phyloP scores from a whole-genome alignment of 2,797 vertebrate species.

The Apogon talboti region DNA sequence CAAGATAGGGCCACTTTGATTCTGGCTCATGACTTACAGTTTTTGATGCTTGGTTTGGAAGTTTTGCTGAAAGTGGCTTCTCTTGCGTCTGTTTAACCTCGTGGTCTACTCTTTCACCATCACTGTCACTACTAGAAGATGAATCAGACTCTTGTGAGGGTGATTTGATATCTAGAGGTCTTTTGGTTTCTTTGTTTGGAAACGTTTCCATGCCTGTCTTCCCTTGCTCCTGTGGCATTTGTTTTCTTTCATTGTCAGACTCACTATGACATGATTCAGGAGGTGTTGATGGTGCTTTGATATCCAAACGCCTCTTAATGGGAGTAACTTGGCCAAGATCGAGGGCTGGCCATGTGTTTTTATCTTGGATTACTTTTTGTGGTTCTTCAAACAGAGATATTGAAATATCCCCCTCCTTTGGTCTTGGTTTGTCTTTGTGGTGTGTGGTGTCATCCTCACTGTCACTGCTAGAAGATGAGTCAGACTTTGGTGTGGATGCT shows the following conservation, averaged over 20 bases:
- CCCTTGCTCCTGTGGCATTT: neutral
- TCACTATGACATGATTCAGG: slow-evolving; percentile 18
- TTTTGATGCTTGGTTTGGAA: neutral
- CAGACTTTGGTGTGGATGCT: neutral
- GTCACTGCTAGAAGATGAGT: slow-evolving; percentile 40
- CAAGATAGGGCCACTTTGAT: neutral
- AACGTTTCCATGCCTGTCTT: neutral
- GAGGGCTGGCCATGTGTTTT: slow-evolving; percentile 1
- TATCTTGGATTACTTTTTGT: neutral
- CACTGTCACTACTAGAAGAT: slow-evolving; percentile 48
- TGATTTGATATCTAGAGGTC: slow-evolving; percentile 21
- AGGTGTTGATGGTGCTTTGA: slow-evolving; percentile 1
- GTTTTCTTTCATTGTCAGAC: neutral
- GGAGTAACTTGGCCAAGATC: neutral
- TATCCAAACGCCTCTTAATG: slow-evolving; percentile 15
- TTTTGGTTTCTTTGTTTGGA: slow-evolving; percentile 1
- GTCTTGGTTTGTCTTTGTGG: neutral
- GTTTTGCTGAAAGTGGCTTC: neutral
- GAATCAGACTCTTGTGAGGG: slow-evolving; percentile 2
- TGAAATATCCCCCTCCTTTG: neutral
- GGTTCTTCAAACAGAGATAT: slow-evolving; percentile 6
- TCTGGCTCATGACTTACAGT: neutral
- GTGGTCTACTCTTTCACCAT: slow-evolving; percentile 12
- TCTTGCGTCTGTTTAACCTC: neutral
- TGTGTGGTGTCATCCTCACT: slow-evolving; percentile 13